Evolutionary conservation across 2,797 vertebrate species (phyloP), one percentile per base, ranked within the genome.

Genomic region (Clarias fuscus): DNA sequence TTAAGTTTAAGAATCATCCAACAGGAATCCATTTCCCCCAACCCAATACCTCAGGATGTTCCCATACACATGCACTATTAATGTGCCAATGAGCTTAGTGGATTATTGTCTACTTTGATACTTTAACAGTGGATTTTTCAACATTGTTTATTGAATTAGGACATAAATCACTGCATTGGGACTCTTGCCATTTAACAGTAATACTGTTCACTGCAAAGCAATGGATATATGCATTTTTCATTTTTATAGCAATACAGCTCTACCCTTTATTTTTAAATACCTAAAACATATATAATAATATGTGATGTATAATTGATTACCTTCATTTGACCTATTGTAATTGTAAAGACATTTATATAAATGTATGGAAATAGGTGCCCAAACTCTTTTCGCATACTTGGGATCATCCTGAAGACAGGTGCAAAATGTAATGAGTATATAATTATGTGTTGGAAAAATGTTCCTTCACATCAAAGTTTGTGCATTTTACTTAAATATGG

Each of bases 61-160:
- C 33, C 79, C 73, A 62, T 67, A 67, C 71, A 65, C 27, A 37
- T 40, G 27, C 62, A 40, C 33, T 72, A 70, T 61, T 48, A 65
- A 83, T 61, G 80, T 86, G 85, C 85, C 85, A 83, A 86, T 68
- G 71, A 37, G 76, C 61, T 68, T 22, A 43, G 62, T 68, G 48
- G 70, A 75, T 75, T 75, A 75, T 73, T 73, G 40, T 72, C 27
- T 43, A 71, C 10, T 78, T 65, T 18, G 62, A 30, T 53, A 72
- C 76, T 82, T 43, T 33, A 65, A 24, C n/a, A 27, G 30, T 59
- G 43, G 58, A 82, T 87, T 71, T 79, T 27, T 37, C 40, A 76
- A 81, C 76, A 10, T 58, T 79, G 20, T 77, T 82, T 48, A 24
- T 67, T 67, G 4, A 73, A 72, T 56, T 86, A 30, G 37, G 59